A percentile compares a stretch with the other conserved stretches of the same genome.
Conservation (phyloP, 2,797 vertebrate genomes). For the Falco novaeseelandiae region DNA sequence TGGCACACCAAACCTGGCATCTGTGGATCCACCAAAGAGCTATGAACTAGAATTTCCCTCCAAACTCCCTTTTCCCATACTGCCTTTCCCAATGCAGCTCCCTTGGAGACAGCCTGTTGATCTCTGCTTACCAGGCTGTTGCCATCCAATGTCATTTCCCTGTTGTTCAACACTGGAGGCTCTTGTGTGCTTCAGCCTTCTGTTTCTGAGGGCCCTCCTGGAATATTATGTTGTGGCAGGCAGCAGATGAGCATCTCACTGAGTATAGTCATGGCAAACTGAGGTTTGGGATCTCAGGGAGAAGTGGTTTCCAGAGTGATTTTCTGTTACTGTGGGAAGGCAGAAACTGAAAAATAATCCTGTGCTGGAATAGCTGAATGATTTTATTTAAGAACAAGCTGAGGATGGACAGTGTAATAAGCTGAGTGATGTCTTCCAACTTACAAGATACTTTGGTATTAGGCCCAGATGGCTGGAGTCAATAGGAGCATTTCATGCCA, state of each 20-base stretch:
- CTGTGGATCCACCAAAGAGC: neutral
- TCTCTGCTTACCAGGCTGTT: neutral
- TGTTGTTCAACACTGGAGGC: neutral
- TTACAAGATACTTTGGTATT: accelerated
- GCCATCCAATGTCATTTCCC: neutral
- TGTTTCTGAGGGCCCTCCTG: neutral
- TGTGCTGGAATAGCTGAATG: neutral
- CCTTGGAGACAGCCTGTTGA: neutral
- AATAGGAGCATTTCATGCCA: neutral
- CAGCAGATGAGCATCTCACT: neutral
- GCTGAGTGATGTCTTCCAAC: neutral
- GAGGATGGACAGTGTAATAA: neutral
- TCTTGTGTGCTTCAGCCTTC: neutral
- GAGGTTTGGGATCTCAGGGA: neutral
- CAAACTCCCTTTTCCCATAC: neutral
- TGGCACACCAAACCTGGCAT: accelerated
- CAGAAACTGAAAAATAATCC: neutral
- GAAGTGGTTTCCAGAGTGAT: neutral
- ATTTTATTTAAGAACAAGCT: neutral
- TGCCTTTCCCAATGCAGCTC: neutral
- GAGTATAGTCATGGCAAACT: neutral
- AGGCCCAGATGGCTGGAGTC: accelerated
- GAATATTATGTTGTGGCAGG: neutral
- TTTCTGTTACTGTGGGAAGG: neutral
- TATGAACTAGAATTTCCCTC: neutral